Evolutionary conservation across 2,888 invertebrate species (phyloP), one percentile per base, ranked within the genome.

Genomic region (Kryphioiulus occultus): DNA sequence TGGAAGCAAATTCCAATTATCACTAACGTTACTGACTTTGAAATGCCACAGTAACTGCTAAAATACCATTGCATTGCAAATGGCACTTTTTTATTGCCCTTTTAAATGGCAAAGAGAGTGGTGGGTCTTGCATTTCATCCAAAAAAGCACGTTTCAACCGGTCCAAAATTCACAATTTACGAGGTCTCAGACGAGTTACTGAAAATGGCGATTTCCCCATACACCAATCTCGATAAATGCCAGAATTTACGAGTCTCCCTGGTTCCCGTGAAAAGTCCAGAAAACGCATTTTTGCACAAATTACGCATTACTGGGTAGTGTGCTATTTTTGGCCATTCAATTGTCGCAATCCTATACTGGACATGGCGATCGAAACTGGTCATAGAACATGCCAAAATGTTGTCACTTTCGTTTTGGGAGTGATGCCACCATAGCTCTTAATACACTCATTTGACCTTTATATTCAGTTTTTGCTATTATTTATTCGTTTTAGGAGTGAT

Each of bases 151-250:
- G 17, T 59, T 59, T n/a, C 53, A 1, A n/a, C 0, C 19, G n/a
- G 53, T 19, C 53, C n/a, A 59, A 59, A 59, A 59, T 59, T 59
- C n/a, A 59, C 53, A 59, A 59, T 59, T 59, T 59, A 59, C n/a
- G 59, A 59, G 59, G n/a, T 59, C 22, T 59, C 59, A n/a, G 59
- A n/a, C 59, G 19, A 59, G 59, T 22, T 2, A 19, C 7, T 59
- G 59, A 59, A 59, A n/a, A 9, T 22, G n/a, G 19, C 19, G 0
- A 59, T n/a, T 59, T 59, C 59, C n/a, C 59, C 59, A 59, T 59
- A n/a, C 53, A 59, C 53, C n/a, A 19, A n/a, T 59, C 53, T n/a
- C n/a, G 53, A 59, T 59, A 59, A 59, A 59, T 59, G n/a, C 59
- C 7, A 59, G 59, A 59, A 59, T 59, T 59, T 59, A 59, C 59